These are phyloP conservation scores for Poicephalus meyeri DNA, from an alignment of 2,113 vertebrate genomes.

Conservation along the genomic window DNA sequence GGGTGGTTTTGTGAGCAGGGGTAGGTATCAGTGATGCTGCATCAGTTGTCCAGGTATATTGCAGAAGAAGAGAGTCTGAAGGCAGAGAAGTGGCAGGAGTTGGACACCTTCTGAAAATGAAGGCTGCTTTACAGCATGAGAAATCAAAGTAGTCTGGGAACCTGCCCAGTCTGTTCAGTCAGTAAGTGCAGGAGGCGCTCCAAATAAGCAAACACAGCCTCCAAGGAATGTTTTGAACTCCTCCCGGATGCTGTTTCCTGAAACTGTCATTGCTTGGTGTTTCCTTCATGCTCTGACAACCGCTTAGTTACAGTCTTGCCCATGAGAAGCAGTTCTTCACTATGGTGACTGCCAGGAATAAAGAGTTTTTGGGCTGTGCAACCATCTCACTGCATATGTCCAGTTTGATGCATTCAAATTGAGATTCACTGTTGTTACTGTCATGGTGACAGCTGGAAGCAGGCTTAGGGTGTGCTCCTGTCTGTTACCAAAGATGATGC, in stretches of 20 bases:
- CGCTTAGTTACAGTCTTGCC: not conserved
- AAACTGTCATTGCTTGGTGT: not conserved
- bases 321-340: not conserved
- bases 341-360: rapidly evolving
- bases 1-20: not conserved
- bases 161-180: not conserved
- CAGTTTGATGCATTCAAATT: not conserved
- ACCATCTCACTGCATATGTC: rapidly evolving
- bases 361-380: not conserved
- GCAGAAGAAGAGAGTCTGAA: not conserved
- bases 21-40: not conserved
- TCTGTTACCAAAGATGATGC: not conserved
- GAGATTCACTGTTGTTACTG: not conserved
- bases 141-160: not conserved
- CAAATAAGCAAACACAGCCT: not conserved
- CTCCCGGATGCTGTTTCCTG: not conserved
- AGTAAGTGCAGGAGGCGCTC: not conserved
- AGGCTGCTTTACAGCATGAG: not conserved
- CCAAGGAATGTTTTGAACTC: not conserved
- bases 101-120: not conserved
- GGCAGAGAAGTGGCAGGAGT: not conserved
- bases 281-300: not conserved
- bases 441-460: not conserved
- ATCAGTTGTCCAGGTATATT: not conserved
- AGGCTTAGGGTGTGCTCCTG: not conserved